phyloP scores from a whole-genome alignment of 2,113 vertebrate species.

The Ochotona princeps region DNA sequence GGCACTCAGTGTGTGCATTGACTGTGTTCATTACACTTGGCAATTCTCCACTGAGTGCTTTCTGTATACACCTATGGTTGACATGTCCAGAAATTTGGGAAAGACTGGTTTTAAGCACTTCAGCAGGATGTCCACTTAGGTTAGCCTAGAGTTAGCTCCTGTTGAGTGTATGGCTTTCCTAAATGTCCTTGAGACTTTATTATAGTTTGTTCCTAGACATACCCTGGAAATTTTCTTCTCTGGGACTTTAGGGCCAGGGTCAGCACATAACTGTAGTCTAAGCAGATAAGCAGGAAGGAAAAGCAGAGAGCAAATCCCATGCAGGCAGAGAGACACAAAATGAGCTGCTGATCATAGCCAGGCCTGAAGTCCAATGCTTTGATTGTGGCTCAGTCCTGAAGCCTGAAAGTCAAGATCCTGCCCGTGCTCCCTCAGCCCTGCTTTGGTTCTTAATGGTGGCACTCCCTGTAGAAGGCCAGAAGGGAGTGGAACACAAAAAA shows the following conservation, averaged over 20 bases:
- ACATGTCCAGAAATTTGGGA: not conserved
- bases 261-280: not conserved
- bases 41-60: not conserved
- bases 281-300: not conserved
- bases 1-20: not conserved
- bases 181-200: constrained; percentile 22
- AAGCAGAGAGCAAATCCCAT: not conserved
- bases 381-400: not conserved
- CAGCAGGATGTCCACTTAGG: not conserved
- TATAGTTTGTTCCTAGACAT: not conserved
- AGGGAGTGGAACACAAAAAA: not conserved
- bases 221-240: constrained; percentile 32
- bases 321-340: not conserved
- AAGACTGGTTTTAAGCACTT: not conserved
- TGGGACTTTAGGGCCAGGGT: constrained; percentile 27
- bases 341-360: not conserved
- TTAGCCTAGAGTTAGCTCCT: not conserved
- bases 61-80: not conserved
- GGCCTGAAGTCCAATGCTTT: not conserved
- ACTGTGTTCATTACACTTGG: not conserved
- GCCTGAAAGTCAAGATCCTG: not conserved
- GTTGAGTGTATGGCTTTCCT: not conserved
- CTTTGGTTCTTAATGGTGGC: not conserved
- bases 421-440: no score
- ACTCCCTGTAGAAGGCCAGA: not conserved